Conservation (phyloP, 35 echinoderm and acorn worm species). For the Lytechinus pictus region DNA sequence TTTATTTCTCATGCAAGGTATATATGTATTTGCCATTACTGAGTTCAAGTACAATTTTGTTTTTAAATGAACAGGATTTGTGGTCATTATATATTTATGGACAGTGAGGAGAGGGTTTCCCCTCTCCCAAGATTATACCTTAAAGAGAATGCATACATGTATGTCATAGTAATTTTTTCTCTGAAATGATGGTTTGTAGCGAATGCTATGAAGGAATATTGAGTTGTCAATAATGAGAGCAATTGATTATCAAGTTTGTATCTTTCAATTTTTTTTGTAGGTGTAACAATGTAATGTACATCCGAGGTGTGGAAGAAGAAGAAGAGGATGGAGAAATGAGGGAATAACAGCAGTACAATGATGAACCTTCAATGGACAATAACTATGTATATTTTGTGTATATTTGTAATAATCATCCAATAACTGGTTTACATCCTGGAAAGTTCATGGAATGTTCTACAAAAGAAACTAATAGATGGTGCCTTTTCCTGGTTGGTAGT, state of each 20-base stretch:
- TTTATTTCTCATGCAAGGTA: too few species aligned
- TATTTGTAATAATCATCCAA: background rate
- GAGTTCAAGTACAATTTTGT: too few species aligned
- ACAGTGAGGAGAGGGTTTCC: too few species aligned
- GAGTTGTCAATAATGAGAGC: background rate
- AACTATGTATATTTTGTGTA: background rate
- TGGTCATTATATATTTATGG: too few species aligned
- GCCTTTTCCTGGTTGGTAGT: background rate
- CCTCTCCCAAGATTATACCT: too few species aligned
- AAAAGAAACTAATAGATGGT: background rate
- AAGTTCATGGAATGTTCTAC: background rate
- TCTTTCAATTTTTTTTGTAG: constrained; percentile 55
- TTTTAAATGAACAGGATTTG: too few species aligned
- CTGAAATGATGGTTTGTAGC: background rate
- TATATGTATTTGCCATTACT: too few species aligned
- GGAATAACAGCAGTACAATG: constrained; percentile 69
- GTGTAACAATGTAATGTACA: constrained; percentile 99
- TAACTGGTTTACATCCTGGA: background rate
- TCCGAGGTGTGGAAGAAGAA: constrained; percentile 98
- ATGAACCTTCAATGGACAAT: background rate
- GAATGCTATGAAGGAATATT: background rate
- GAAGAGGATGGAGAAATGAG: constrained; percentile 99
- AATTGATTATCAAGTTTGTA: background rate
- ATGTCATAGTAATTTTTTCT: too few species aligned
- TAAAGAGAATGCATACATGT: too few species aligned